Conservation (phyloP, 1,140 invertebrate genomes). For the Hyles euphorbiae region DNA sequence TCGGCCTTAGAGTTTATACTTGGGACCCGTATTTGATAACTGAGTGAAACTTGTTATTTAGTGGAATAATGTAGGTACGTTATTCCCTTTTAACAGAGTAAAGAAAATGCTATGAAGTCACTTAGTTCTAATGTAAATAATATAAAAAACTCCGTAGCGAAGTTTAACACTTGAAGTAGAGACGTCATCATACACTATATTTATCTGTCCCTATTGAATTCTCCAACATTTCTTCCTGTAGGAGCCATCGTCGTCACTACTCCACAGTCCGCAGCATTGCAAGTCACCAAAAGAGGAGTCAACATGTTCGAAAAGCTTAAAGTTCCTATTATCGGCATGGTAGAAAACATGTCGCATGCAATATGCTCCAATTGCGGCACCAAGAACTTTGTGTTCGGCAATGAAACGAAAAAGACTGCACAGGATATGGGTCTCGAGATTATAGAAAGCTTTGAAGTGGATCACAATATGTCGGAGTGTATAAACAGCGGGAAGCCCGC, state of each 20-base stretch:
- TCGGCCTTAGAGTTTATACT: too few relatives aligned
- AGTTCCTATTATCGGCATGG: conserved; percentile 87
- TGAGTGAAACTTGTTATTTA: too few relatives aligned
- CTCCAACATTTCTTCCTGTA: conserved; percentile 32
- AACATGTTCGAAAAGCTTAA: conserved; percentile 88
- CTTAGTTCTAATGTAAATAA: too few relatives aligned
- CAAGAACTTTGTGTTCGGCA: conserved; percentile 79
- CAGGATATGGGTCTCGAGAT: conserved; percentile 76
- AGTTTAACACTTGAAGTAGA: too few relatives aligned
- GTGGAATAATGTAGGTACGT: too few relatives aligned
- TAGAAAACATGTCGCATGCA: conserved; percentile 90
- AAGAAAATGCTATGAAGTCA: too few relatives aligned
- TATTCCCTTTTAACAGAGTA: too few relatives aligned
- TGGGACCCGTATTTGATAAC: too few relatives aligned
- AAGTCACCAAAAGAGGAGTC: conserved; percentile 87
- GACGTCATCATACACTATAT: too few relatives aligned
- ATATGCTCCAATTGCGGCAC: conserved; percentile 83
- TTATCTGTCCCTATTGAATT: background rate
- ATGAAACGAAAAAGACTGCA: conserved; percentile 74
- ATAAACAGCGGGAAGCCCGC: conserved; percentile 87
- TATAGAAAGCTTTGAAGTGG: conserved; percentile 85
- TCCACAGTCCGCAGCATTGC: conserved; percentile 87
- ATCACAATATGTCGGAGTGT: conserved; percentile 81
- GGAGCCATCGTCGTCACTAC: conserved; percentile 90
- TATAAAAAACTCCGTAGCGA: too few relatives aligned